Evolutionary conservation across 2,888 invertebrate genomes (phyloP), one percentile per base, ranked within the genome.

Genomic region (Ctena decussata): DNA sequence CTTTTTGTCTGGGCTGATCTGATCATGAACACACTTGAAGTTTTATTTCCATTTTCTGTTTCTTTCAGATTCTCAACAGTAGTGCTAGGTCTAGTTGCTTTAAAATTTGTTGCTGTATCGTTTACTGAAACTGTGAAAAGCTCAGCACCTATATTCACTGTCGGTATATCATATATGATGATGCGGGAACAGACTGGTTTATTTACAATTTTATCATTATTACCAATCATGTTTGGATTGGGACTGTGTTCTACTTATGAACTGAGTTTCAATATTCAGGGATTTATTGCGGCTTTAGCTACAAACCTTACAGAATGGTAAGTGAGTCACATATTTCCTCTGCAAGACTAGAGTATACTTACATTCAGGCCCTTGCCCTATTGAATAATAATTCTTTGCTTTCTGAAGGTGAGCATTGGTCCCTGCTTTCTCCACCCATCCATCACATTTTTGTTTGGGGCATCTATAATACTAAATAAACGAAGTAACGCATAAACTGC

Each of bases 71-170:
- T 97, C 95, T 96, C 97, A 72, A 97, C 97, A 8, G 97, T 98
- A 76, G 97, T 97, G 82, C 96, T 97, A 93, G 98, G 98, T 79
- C 96, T 98, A 91, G 96, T 97, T 77, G 97, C 98, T 12, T 96
- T 98, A 79, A 97, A 97, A 96, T 97, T 97, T 95, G 97, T 98
- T 82, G 97, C 97, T 84, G 97, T 98, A 80, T 97, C 97, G 95
- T 98, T 98, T 95, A 97, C 97, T 70, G 98, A 98, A 96, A 98
- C 98, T 21, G 97, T 98, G 71, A 98, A 98, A 95, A 97, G 97
- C 95, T 97, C 97, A 44, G 97, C 97, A 27, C 98, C 98, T 53
- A 96, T 98, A 77, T 98, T 98, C 95, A 98, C 98, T 57, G 97
- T 98, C 81, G 95, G 97, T 85, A 97, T 98, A 92, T 97, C 97